Evolutionary conservation across 2,888 invertebrate genomes (phyloP), one percentile per base, ranked within the genome.

Genomic region (Cephus pulcher): DNA sequence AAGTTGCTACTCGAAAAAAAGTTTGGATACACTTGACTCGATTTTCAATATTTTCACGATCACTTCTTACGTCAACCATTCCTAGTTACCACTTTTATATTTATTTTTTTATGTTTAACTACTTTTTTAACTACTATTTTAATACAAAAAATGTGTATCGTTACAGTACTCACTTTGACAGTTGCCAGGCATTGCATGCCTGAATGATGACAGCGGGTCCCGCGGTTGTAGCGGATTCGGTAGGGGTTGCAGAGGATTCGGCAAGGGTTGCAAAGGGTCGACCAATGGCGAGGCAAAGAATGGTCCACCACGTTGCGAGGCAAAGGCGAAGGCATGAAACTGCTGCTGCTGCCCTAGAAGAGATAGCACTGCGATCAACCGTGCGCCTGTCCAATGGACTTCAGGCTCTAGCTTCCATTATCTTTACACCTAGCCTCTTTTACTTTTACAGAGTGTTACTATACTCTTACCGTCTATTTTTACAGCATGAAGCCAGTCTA

Each of bases 291-390:
- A 90, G 40, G 91, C 88, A 83, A 91, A 91, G 85, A 91, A 91
- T 68, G 89, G 89, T n/a, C 88, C 88, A 15, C 91, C 91, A 30
- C 91, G 88, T 80, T 91, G 91, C 86, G 96, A 96, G 88, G 97
- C 97, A 93, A 98, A 97, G 75, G 93, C 93, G 85, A 94, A 93
- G 78, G 94, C 93, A 93, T 98, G 97, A 93, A 98, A 97, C 94
- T 97, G 97, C 93, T 98, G 97, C 93, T 98, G 98, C 93, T 97
- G 97, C 93, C 98, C 98, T 98, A 96, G 93, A 95, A 97, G 95
- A 93, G 96, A 96, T 93, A 97, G 94, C 96, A 97, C 96, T 97
- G 92, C 91, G 89, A 91, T 91, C 91, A 91, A 91, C 91, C 91
- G 90, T 91, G 90, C 90, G 90, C 91, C 91, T 91, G 94, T 92